A percentile compares a stretch with the other conserved stretches of the same genome.
Conservation (phyloP, 2,888 invertebrate species). For the Cataglyphis rosenhaueri region DNA sequence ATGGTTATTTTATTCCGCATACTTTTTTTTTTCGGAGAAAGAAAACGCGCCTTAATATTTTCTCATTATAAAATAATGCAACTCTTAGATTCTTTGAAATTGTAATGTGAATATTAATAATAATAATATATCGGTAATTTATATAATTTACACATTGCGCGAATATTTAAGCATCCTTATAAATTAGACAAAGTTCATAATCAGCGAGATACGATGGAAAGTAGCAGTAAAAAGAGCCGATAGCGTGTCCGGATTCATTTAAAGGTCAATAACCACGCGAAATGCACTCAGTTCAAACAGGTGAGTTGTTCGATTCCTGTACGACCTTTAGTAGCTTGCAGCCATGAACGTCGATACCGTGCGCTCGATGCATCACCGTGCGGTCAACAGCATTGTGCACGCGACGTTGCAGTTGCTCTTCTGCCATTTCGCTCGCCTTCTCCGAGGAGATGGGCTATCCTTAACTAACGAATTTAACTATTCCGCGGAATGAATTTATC, state of each 20-base stretch:
- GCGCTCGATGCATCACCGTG: slow-evolving; percentile 71
- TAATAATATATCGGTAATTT: neutral
- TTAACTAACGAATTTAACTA: slow-evolving; percentile 48
- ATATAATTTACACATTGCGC: neutral
- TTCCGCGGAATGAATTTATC: slow-evolving; percentile 37
- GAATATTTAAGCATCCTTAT: too few relatives aligned
- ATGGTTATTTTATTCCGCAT: neutral
- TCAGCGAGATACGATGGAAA: neutral
- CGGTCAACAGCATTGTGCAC: slow-evolving; percentile 56
- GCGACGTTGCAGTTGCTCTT: slow-evolving; percentile 47
- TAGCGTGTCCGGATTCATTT: slow-evolving; percentile 37
- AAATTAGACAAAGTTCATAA: neutral
- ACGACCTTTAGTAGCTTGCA: slow-evolving; percentile 18
- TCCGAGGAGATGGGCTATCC: neutral
- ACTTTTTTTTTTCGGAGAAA: neutral
- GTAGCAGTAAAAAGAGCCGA: neutral
- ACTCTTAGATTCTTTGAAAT: neutral
- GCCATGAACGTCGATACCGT: slow-evolving; percentile 46
- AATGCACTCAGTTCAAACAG: slow-evolving; percentile 37
- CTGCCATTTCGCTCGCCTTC: slow-evolving; percentile 26
- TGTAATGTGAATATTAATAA: neutral
- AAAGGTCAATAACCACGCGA: slow-evolving; percentile 35
- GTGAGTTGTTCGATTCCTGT: slow-evolving; percentile 30
- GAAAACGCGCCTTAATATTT: neutral
- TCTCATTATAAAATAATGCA: neutral